Base-by-base conservation (phyloP, 2,113 vertebrate species). In the Brachirus orientalis region DNA sequence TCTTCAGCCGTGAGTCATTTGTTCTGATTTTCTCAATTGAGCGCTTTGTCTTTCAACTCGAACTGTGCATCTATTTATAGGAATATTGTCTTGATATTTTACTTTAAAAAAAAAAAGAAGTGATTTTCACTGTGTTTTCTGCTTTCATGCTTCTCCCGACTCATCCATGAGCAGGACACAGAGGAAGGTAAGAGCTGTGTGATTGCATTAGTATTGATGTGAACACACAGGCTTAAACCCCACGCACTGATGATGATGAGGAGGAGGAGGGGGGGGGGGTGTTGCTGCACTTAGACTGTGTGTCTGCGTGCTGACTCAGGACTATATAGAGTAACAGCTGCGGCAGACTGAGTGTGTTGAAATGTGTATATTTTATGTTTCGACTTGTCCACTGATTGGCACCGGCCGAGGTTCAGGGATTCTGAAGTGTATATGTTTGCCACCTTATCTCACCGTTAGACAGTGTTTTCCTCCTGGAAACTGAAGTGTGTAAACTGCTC, bases 1-100 rank as follows among this genome's bases (percentile, higher is more conserved):
- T 95, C 82, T 95, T 95, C 86, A 79, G 88, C 83, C 94, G 95
- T 96, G 90, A 94, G 95, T 94, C 54, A 45, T 12, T 37, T n/a
- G 22, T 14, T 41, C 48, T 51, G 33, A 1, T 22, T 19, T 45
- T 22, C 14, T 35, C n/a, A n/a, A n/a, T n/a, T n/a, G n/a, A n/a
- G n/a, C n/a, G n/a, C n/a, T n/a, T 1, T 35, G 8, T 20, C n/a
- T n/a, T n/a, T n/a, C n/a, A n/a, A n/a, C n/a, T n/a, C n/a, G n/a
- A n/a, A n/a, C n/a, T n/a, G n/a, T 0, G 7, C 51, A 37, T 53
- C 18, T 53, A 8, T 80, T 52, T 41, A 56, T 53, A 33, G 13
- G 41, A 9, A 52, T 46, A 47, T 8, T 45, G 38, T n/a, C n/a
- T n/a, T 69, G 54, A 53, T 54, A 20, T 43, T 7, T 22, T 35